These are phyloP conservation scores for Streptopelia turtur DNA, from an alignment of 2,797 vertebrate species.

Conservation along the genomic window DNA sequence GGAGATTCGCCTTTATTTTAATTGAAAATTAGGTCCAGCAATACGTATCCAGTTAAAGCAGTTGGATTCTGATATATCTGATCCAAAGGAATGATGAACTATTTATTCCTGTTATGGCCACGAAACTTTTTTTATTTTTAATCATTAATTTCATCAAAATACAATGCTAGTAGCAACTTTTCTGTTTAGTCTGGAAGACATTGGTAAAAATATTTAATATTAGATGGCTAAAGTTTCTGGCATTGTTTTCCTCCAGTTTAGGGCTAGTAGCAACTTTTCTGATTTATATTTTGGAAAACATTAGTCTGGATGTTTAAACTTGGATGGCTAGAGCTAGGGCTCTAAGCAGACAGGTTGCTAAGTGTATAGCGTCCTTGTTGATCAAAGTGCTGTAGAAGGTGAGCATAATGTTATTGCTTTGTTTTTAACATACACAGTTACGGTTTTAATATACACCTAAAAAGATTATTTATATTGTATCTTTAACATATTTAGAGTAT, in stretches of 20 bases:
- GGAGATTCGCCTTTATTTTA: fast-evolving
- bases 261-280: neutral
- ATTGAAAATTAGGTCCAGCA: fast-evolving
- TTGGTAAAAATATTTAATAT: neutral
- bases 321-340: neutral
- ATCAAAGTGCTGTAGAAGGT: neutral
- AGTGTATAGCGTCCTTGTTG: neutral
- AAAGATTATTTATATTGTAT: neutral
- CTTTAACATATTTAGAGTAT: neutral
- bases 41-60: fast-evolving
- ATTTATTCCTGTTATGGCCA: neutral
- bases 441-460: neutral
- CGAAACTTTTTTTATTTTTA: neutral
- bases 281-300: neutral
- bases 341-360: neutral
- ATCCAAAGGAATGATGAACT: too few relatives aligned
- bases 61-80: too few relatives aligned
- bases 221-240: neutral
- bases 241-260: neutral
- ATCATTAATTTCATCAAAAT: neutral
- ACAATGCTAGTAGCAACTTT: neutral
- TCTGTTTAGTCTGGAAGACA: neutral
- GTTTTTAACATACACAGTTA: neutral
- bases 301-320: neutral
- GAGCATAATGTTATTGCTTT: neutral